A percentile compares a stretch with the other conserved stretches of the same genome.
Conservation (phyloP, 2,113 vertebrate species). For the Rhea americana region DNA sequence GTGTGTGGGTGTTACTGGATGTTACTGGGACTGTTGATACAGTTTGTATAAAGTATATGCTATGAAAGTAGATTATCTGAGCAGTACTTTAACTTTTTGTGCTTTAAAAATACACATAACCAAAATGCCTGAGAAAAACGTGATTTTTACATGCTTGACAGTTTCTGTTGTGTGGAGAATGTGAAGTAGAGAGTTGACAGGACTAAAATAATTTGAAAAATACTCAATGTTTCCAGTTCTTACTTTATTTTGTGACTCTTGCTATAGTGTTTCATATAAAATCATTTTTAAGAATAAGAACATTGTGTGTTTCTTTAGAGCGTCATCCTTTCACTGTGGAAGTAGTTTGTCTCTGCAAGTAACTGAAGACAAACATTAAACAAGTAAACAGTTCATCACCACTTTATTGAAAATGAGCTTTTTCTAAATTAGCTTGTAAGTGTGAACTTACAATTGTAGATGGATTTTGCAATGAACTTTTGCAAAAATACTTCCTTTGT, state of each 20-base stretch:
- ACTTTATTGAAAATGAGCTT: conserved; percentile 1
- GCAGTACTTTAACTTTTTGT: background rate
- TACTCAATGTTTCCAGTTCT: background rate
- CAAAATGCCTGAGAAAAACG: background rate
- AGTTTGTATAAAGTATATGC: background rate
- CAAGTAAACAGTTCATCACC: background rate
- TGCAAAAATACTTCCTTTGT: background rate
- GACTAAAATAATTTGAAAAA: background rate
- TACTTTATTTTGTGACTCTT: background rate
- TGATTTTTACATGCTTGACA: background rate
- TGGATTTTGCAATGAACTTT: background rate
- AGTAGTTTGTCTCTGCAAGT: background rate
- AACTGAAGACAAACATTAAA: background rate
- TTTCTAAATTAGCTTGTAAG: background rate
- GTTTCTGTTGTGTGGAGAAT: background rate
- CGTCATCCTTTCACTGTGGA: background rate
- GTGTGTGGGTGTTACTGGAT: background rate
- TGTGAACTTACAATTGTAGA: background rate
- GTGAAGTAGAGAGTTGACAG: background rate
- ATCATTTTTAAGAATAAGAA: background rate
- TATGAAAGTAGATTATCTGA: background rate
- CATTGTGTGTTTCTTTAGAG: background rate
- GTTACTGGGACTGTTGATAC: background rate
- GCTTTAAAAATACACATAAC: background rate
- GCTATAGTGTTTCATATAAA: background rate